Conservation (phyloP, 2,888 invertebrate species). For the Sepioteuthis lessoniana region DNA sequence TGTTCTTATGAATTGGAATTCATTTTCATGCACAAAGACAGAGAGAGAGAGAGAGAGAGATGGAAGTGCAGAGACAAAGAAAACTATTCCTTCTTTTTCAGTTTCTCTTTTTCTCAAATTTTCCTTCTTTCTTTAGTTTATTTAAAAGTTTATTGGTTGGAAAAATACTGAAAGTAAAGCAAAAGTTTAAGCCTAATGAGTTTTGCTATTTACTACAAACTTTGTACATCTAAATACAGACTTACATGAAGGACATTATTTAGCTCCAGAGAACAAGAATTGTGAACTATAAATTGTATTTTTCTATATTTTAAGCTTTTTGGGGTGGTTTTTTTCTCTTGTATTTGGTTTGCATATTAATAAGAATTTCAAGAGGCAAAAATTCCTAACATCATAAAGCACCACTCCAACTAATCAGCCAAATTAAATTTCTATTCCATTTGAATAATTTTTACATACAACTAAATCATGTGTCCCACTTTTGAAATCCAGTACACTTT, state of each 20-base stretch:
- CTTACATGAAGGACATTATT: neutral
- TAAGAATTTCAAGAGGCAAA: no score
- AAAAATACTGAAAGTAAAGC: neutral
- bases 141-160: neutral
- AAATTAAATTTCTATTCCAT: neutral
- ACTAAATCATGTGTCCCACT: neutral
- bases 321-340: no score
- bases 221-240: neutral
- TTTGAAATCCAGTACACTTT: neutral
- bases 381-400: no score
- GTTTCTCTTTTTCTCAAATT: neutral
- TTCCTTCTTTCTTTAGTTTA: neutral
- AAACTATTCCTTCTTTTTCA: no score
- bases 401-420: neutral
- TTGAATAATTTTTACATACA: neutral
- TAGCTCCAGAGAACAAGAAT: neutral
- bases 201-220: neutral
- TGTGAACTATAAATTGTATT: neutral
- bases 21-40: no score
- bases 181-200: neutral
- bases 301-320: no score
- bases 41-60: no score
- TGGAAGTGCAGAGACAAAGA: no score
- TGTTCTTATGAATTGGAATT: no score
- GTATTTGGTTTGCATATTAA: no score